Percentiles rank a stretch among this genome's conserved stretches.
Evolutionary conservation across 2,888 invertebrate species (phyloP).

Genomic region (Drosophila demipolita): DNA sequence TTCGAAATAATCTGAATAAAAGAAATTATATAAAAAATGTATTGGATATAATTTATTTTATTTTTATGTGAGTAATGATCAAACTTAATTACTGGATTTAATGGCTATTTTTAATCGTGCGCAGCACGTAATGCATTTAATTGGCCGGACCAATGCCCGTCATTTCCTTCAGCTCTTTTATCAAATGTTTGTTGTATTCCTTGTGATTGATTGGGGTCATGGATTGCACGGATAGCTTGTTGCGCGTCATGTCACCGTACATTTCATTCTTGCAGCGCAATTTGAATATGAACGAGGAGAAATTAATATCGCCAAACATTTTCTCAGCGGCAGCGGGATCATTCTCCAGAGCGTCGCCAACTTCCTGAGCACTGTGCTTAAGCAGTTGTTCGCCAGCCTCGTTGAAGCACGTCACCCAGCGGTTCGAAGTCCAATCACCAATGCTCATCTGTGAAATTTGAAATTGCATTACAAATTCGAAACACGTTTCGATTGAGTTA

Average conservation of each 20-base stretch:
- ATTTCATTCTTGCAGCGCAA: constrained; percentile 95
- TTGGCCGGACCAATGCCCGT: constrained; percentile 86
- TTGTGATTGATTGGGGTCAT: constrained; percentile 91
- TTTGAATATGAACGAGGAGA: constrained; percentile 93
- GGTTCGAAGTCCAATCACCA: constrained; percentile 94
- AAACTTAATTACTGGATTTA: constrained; percentile 30
- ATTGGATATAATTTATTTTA: constrained; percentile 17
- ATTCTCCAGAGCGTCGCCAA: constrained; percentile 91
- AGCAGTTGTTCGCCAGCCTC: constrained; percentile 92
- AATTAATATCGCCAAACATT: constrained; percentile 90
- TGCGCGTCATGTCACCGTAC: constrained; percentile 89
- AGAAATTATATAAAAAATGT: constrained; percentile 7
- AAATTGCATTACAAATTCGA: background rate
- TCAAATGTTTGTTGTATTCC: constrained; percentile 90
- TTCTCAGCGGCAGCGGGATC: constrained; percentile 89
- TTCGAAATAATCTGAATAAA: constrained; percentile 15
- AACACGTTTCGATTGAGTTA: constrained; percentile 51
- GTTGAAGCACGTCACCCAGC: constrained; percentile 96
- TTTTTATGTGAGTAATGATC: constrained; percentile 18
- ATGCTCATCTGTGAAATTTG: constrained; percentile 89
- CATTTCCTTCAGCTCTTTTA: constrained; percentile 89
- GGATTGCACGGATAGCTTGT: constrained; percentile 90
- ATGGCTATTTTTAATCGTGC: constrained; percentile 26
- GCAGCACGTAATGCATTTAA: constrained; percentile 42
- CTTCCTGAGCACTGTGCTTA: constrained; percentile 89